These are phyloP conservation scores for Rhabdomys pumilio DNA, from an alignment of 2,797 vertebrate species.

Conservation along the genomic window DNA sequence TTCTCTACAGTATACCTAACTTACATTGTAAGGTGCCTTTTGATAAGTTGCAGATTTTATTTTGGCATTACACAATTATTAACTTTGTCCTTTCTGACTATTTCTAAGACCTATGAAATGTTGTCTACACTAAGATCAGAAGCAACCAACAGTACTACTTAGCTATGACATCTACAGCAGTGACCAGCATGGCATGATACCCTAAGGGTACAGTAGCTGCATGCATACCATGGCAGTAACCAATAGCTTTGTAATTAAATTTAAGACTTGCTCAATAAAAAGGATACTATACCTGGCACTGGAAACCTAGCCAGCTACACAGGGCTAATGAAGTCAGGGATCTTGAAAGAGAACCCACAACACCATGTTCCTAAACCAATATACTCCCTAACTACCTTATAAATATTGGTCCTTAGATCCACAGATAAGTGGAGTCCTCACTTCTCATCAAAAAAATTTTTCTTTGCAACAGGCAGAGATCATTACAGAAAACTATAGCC, in stretches of 20 bases:
- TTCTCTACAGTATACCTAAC: background rate
- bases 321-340: background rate
- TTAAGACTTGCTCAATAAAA: background rate
- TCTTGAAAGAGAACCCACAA: background rate
- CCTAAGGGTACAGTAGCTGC: background rate
- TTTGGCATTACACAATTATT: constrained; percentile 25
- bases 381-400: background rate
- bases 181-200: background rate
- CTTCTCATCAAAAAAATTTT: background rate
- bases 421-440: background rate
- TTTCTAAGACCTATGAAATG: constrained; percentile 38
- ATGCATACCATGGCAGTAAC: background rate
- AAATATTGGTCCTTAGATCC: background rate
- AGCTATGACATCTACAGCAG: background rate
- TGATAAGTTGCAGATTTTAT: background rate
- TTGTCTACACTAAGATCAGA: constrained; percentile 18
- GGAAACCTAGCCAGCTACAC: background rate
- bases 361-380: background rate
- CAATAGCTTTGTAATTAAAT: too few species aligned
- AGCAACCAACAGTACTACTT: background rate
- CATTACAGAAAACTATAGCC: background rate
- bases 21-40: background rate
- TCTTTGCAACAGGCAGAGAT: background rate
- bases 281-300: background rate
- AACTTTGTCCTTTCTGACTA: constrained; percentile 33